These are phyloP conservation scores for Cerastis rubricosa DNA, from an alignment of 2,888 invertebrate genomes.

Conservation along the genomic window DNA sequence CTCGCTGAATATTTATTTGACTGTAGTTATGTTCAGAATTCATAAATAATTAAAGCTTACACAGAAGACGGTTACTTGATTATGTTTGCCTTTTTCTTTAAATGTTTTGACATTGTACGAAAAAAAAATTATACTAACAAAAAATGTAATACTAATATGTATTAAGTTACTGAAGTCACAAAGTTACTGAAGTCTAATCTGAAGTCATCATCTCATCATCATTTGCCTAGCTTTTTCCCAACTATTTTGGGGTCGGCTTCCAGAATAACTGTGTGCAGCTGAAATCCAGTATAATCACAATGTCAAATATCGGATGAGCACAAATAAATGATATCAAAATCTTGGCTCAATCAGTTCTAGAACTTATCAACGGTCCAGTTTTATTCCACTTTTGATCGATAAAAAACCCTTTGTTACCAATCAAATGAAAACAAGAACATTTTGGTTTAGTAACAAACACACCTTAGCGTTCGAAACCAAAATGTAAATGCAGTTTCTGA, in stretches of 20 bases:
- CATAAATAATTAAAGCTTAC: not conserved
- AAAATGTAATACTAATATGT: no score
- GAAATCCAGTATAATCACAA: no score
- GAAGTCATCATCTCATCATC: no score
- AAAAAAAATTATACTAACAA: not conserved
- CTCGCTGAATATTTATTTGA: not conserved
- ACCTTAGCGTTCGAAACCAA: slow-evolving; percentile 58
- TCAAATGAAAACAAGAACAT: slow-evolving; percentile 69
- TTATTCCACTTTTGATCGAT: slow-evolving; percentile 43
- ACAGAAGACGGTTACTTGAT: not conserved
- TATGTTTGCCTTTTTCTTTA: not conserved
- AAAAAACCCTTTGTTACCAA: slow-evolving; percentile 64
- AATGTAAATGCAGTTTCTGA: slow-evolving; percentile 41
- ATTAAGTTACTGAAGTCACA: not conserved
- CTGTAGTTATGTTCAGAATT: not conserved
- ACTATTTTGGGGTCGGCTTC: no score
- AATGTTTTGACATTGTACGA: not conserved
- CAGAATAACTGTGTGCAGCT: no score
- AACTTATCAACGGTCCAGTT: slow-evolving; percentile 15
- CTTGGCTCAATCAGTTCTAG: not conserved
- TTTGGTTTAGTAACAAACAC: slow-evolving; percentile 63
- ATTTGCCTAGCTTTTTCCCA: no score
- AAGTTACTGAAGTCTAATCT: not conserved
- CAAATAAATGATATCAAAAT: not conserved
- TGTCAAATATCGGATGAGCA: not conserved